A percentile compares a stretch with the other conserved stretches of the same genome.
These are phyloP conservation scores for Itoplectis maculator DNA, from an alignment of 2,888 invertebrate species.

Conservation along the genomic window DNA sequence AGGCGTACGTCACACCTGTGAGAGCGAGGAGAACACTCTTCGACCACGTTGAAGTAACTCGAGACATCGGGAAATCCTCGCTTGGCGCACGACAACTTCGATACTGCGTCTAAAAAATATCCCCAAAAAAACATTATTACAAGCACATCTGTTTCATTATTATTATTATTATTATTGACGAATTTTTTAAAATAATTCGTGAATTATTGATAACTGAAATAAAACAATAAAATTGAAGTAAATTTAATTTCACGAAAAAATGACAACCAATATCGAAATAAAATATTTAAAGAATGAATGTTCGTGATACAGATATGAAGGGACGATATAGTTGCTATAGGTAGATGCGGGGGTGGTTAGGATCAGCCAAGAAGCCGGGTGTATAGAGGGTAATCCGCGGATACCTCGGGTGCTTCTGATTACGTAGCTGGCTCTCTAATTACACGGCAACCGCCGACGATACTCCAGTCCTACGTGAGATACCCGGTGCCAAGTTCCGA, in stretches of 20 bases:
- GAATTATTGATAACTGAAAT: no score
- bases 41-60: constrained; percentile 5
- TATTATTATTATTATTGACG: no score
- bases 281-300: background rate
- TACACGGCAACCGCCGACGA: constrained; percentile 75
- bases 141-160: no score
- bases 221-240: no score
- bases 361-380: background rate
- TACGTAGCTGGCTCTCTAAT: constrained; percentile 77
- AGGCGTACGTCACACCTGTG: constrained; percentile 31
- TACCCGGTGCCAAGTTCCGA: constrained; percentile 50
- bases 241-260: no score
- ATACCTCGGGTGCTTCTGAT: constrained; percentile 76
- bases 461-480: constrained; percentile 71
- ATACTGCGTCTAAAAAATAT: background rate
- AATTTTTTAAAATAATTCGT: no score
- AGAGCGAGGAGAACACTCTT: constrained; percentile 44
- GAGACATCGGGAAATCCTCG: constrained; percentile 25
- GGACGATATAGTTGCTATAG: background rate
- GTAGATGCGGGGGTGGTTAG: background rate
- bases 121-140: no score
- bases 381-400: constrained; percentile 62
- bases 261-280: background rate
- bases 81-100: background rate
- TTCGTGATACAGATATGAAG: background rate